Evolutionary conservation across 2,797 vertebrate genomes (phyloP), one percentile per base, ranked within the genome.

Genomic region (Micromesistius poutassou): DNA sequence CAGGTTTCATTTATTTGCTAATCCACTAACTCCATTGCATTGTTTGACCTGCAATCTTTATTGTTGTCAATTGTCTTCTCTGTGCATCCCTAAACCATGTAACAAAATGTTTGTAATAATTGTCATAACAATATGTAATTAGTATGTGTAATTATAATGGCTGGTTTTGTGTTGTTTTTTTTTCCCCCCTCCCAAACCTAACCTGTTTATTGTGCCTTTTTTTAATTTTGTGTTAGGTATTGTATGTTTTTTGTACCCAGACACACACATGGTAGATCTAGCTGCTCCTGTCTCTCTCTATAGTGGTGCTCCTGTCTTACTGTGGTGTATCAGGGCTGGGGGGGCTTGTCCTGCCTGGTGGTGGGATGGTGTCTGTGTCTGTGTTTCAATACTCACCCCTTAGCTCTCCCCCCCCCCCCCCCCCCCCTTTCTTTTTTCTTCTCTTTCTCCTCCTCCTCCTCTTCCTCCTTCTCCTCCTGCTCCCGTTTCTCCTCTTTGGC

Each of bases 371-470:
- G 62, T 68, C 8, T 68, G 87, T 89, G 90, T 89, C 81, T 1
- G 83, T 91, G 79, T 85, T 87, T 90, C 83, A 94, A 92, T 81
- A 91, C 95, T 96, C 94, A 93, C 94, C 86, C 94, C 93, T 94
- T 91, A 96, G 96, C 93, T 95, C 93, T 96, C 92, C 90, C 72
- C 77, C 62, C 62, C 62, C 62, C 62, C 25, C 62, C 9, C 25
- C 62, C 55, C 7, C 22, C 22, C 55, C 74, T 73, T 46, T 71
- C 35, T 71, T 73, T 76, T 50, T 33, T 66, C 77, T 71, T 66
- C 42, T 74, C 77, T n/a, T 46, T 79, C 74, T 80, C 78, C 76
- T 66, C 81, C 75, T 72, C 80, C 74, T 31, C 8, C 78, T 77
- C 5, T 76, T 36, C 55, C 77, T 71, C 77, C 78, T 71, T 76